Base-by-base conservation (phyloP, 2,888 invertebrate genomes). In the Campaea margaritaria region DNA sequence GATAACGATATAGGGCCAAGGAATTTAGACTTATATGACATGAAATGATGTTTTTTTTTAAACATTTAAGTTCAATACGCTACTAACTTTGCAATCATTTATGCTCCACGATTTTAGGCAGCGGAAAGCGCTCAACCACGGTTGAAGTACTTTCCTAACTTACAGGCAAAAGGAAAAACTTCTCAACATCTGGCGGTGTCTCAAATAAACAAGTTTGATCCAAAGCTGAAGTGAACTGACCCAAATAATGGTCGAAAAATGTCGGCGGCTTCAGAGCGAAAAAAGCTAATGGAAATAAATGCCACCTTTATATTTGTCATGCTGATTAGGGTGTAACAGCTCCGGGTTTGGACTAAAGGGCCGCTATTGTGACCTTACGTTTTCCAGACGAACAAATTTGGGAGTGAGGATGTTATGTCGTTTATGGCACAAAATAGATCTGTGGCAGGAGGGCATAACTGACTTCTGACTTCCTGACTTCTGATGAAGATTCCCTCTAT, bases 171-270 rank as follows among this genome's bases (percentile, higher is more conserved):
- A 56, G 51, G 31, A 47, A 58, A 60, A 61, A 61, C 51, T 61
- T 61, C 47, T 11, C 43, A 31, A 27, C 50, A 61, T 61, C 60
- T 61, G 51, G 55, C 60, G 51, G 41, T 28, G 55, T 47, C 51
- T 61, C 47, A 51, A 61, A 56, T 61, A 56, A 56, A 61, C 55
- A 61, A 61, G 51, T 56, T 55, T 56, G 51, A 61, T 61, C 47
- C 39, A 28, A 56, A 55, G 46, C 51, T 46, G n/a, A 31, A 51
- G 60, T 61, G 60, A 51, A 51, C 60, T 61, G 55, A 56, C 55
- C 60, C 55, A 52, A 47, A 56, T 52, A 51, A 55, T 61, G 55
- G 50, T 2, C 55, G 55, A 55, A 60, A 60, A 60, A 49, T 36
- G 60, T 51, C 47, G 42, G 27, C 51, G 47, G 16, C 46, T 13